Percentiles rank a stretch among this genome's conserved stretches.
These are phyloP conservation scores for Apodemia duryi DNA, from an alignment of 2,888 invertebrate species.

Conservation along the genomic window DNA sequence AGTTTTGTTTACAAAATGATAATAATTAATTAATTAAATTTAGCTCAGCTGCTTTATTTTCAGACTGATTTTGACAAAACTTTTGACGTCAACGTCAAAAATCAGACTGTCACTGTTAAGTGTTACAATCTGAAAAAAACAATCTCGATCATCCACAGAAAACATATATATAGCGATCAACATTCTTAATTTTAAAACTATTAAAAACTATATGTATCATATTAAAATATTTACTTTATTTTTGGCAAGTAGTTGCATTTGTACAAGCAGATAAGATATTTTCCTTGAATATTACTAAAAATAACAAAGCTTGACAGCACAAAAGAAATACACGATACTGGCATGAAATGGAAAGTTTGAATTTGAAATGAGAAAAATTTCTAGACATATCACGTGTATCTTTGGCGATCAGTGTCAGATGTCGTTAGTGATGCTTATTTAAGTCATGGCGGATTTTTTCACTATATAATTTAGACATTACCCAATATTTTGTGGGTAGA, in stretches of 20 bases:
- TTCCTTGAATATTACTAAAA: neutral
- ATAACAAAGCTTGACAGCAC: neutral
- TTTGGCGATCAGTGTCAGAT: constrained; percentile 57
- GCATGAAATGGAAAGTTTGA: constrained; percentile 54
- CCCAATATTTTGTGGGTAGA: constrained; percentile 70
- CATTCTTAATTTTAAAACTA: neutral
- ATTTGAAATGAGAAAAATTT: constrained; percentile 54
- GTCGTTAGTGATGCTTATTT: constrained; percentile 64
- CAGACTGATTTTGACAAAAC: constrained; percentile 32
- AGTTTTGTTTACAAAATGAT: constrained; percentile 33
- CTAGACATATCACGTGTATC: constrained; percentile 65
- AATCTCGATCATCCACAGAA: neutral
- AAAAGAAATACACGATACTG: constrained; percentile 36
- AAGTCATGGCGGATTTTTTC: constrained; percentile 75
- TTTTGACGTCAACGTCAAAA: constrained; percentile 33
- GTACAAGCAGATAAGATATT: neutral
- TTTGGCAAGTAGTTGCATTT: neutral
- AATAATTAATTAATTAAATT: constrained; percentile 21
- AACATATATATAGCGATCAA: no score
- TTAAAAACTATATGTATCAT: no score
- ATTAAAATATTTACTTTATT: neutral
- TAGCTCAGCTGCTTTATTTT: constrained; percentile 20
- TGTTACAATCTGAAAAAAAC: constrained; percentile 1
- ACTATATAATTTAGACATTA: constrained; percentile 55
- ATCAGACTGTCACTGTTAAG: neutral